Evolutionary conservation across 2,113 vertebrate genomes (phyloP).

Genomic region (Tapirus terrestris): DNA sequence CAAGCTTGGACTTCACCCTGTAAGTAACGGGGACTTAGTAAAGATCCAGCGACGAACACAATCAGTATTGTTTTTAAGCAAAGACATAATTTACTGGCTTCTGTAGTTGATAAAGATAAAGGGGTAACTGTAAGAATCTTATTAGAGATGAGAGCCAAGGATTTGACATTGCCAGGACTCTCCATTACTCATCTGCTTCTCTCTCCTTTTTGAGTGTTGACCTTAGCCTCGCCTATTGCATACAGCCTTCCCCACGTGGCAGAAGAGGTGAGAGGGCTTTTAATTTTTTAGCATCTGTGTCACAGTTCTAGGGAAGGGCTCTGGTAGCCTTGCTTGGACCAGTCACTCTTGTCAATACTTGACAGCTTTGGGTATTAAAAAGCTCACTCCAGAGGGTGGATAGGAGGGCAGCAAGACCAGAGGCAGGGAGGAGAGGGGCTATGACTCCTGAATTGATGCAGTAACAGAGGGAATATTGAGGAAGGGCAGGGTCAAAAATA

Average conservation of each 20-base stretch:
- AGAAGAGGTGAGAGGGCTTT: background rate
- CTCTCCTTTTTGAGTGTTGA: background rate
- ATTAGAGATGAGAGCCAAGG: background rate
- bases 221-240: background rate
- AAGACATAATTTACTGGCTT: background rate
- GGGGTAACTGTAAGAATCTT: background rate
- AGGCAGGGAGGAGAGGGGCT: background rate
- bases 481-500: background rate
- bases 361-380: background rate
- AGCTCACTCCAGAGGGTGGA: background rate
- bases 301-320: background rate
- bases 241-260: background rate
- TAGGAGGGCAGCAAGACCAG: background rate
- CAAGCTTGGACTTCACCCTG: background rate
- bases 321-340: background rate
- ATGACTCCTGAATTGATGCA: background rate
- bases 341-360: background rate
- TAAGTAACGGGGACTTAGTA: background rate
- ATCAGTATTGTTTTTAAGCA: background rate
- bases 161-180: background rate
- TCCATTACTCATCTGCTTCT: background rate
- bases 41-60: background rate
- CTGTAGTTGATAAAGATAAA: background rate
- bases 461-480: background rate
- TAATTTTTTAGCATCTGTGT: background rate